Base-by-base conservation (phyloP, 2,888 invertebrate genomes). In the Sialis fuliginosa region DNA sequence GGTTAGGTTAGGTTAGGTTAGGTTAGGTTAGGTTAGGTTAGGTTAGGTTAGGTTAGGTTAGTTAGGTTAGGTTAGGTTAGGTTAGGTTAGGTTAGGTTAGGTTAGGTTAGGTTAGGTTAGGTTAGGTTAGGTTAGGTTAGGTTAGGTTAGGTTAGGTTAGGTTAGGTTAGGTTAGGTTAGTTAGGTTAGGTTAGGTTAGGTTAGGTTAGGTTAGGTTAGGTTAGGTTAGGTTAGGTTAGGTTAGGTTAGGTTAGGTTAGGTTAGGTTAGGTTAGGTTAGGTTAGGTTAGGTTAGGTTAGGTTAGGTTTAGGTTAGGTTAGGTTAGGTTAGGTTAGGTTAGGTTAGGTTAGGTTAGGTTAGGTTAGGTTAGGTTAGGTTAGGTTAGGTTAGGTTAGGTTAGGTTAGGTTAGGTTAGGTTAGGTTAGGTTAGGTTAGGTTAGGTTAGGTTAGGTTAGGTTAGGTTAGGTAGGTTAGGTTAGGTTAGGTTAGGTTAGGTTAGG, bases 191-290 rank as follows among this genome's bases (percentile, higher is more conserved):
- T 54, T 52, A 52, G 51, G 52, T 53, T 50, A 48, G 51, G 52
- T 53, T 51, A 44, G 50, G 52, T 53, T 48, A 53, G 48, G 53
- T 54, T 51, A 51, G 52, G 52, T 52, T 52, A 52, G 53, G 53
- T 52, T 54, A 52, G 53, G 53, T 49, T 51, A 51, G 52, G 53
- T 51, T 54, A 49, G 52, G 53, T 51, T 54, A 51, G 52, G 54
- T 51, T 54, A 51, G 51, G 54, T 51, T 51, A 48, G 53, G 52
- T 53, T 51, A 50, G 53, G 47, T 48, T 48, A 46, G 49, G 49
- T 52, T 52, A 51, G 53, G 22, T 22, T 22, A 22, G 22, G 22
- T 22, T 22, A 22, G 22, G 22, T 22, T 22, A 22, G 22, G 22
- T 51, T 53, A 49, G 48, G 51, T 49, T 54, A 51, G 48, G 53